Evolutionary conservation across 2,888 invertebrate genomes (phyloP), one percentile per base, ranked within the genome.

Genomic region (Drosophila barbarae): DNA sequence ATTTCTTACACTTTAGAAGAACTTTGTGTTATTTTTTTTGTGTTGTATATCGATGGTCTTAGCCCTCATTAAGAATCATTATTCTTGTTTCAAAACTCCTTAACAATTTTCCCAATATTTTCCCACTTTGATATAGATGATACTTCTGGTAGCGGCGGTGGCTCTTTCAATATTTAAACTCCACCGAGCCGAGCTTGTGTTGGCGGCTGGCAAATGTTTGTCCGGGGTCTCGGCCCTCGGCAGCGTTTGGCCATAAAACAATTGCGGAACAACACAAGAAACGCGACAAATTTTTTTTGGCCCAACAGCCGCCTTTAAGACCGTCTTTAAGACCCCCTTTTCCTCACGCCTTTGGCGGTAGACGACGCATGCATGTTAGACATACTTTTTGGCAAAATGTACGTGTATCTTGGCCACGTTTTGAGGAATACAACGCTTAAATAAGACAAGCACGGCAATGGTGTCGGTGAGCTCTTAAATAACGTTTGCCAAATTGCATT

Each of bases 221-320:
- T 21, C 28, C n/a, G 57, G 44, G 59, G 57, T 61, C 36, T 50
- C 18, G 60, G 60, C 38, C 59, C 39, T 46, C 60, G 60, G 41
- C 60, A 59, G 34, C 60, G 49, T 15, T 63, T 50, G 63, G 35
- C 26, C 68, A 53, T 65, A 75, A 77, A 75, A 73, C 73, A 78
- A 79, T 78, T 82, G 77, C 79, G 79, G 79, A 82, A 82, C 73
- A 69, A 56, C 21, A 58, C 52, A 66, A 38, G 39, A 55, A 54
- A 41, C 39, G 60, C 58, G 55, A 53, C 56, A 71, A 69, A 69
- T 66, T 70, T 21, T 21, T 59, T 41, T 56, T 71, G 44, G 60
- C 66, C 39, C 60, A 18, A 18, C 18, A 18, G 18, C 23, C 41
- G 13, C 13, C 23, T 41, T 9, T 42, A 3, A 44, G 13, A n/a